Conservation (phyloP, 1,140 invertebrate species). For the Philaenus spumarius region DNA sequence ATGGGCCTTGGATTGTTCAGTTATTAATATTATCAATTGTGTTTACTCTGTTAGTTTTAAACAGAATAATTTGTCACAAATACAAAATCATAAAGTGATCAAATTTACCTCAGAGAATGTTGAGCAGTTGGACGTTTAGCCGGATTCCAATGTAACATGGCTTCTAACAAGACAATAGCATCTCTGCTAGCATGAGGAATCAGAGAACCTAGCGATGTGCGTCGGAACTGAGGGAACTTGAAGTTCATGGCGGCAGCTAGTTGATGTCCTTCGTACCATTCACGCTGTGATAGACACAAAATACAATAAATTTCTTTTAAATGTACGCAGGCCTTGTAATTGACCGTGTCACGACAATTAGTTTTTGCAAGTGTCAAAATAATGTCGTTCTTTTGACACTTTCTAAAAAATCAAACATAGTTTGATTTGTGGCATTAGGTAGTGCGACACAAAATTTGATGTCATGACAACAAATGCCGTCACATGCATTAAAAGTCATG, state of each 20-base stretch:
- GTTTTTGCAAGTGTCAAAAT: too few species aligned
- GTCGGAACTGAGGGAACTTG: conserved; percentile 83
- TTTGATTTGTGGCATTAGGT: too few species aligned
- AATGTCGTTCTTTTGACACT: too few species aligned
- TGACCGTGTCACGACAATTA: too few species aligned
- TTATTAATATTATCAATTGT: too few species aligned
- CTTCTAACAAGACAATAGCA: conserved; percentile 76
- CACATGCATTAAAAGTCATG: too few species aligned
- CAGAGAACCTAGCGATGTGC: conserved; percentile 69
- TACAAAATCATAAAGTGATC: not conserved
- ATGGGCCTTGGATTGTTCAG: too few species aligned
- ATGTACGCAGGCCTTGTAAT: too few species aligned
- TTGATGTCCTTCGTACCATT: conserved; percentile 94
- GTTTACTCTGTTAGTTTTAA: not conserved
- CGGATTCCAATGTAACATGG: conserved; percentile 90
- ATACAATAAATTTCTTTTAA: too few species aligned
- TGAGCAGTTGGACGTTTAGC: conserved; percentile 85
- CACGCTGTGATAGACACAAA: conserved; percentile 64
- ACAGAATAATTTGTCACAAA: not conserved
- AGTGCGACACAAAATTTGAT: too few species aligned
- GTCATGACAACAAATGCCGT: too few species aligned
- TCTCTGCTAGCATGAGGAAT: conserved; percentile 80
- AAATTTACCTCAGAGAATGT: conserved; percentile 73
- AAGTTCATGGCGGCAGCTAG: conserved; percentile 93
- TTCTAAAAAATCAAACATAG: too few species aligned